These are phyloP conservation scores for Trichosurus vulpecula DNA, from an alignment of 2,797 vertebrate species.

Conservation along the genomic window DNA sequence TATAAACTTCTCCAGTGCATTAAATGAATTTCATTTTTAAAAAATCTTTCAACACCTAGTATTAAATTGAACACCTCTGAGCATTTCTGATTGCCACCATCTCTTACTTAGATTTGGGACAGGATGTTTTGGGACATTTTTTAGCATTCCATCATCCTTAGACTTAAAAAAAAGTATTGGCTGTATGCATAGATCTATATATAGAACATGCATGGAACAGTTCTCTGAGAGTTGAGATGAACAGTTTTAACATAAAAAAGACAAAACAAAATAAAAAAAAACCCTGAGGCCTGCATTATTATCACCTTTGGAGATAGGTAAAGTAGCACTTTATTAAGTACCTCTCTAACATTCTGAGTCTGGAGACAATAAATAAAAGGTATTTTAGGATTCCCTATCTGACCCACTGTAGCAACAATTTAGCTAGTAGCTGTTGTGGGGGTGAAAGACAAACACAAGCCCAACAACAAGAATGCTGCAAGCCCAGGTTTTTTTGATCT, in stretches of 20 bases:
- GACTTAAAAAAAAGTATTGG: background rate
- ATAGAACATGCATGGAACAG: background rate
- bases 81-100: background rate
- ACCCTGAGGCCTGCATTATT: background rate
- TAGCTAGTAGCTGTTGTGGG: too few species aligned
- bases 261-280: background rate
- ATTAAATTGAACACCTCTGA: background rate
- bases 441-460: too few species aligned
- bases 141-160: background rate
- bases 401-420: too few species aligned
- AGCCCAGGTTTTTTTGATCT: too few species aligned
- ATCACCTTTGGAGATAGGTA: background rate
- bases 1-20: background rate
- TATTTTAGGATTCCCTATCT: too few species aligned
- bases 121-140: background rate
- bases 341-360: background rate
- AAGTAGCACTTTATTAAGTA: background rate
- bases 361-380: background rate
- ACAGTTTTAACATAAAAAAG: background rate
- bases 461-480: too few species aligned
- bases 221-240: background rate
- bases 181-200: background rate
- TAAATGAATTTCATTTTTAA: background rate
- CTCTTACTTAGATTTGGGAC: background rate
- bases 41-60: background rate